These are phyloP conservation scores for Heliconius himera DNA, from an alignment of 1,140 invertebrate genomes.

Conservation along the genomic window DNA sequence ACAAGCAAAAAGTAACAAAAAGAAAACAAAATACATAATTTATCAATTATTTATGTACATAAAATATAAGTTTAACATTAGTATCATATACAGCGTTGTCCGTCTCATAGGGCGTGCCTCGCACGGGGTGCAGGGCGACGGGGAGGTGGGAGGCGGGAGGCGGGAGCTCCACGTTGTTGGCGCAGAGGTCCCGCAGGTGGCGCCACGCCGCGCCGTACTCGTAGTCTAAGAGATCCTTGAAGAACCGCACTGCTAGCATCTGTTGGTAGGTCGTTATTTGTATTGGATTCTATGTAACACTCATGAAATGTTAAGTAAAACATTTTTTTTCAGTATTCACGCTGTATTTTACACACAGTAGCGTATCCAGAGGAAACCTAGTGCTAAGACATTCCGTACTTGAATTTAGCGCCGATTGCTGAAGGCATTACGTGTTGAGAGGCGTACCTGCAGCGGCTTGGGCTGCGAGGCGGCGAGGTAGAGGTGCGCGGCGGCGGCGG, in stretches of 20 bases:
- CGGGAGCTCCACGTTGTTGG: constrained; percentile 41
- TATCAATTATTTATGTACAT: constrained; percentile 36
- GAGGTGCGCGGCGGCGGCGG: constrained; percentile 71
- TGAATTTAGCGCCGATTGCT: no score
- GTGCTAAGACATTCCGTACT: no score
- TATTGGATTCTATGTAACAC: not conserved
- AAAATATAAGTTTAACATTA: constrained; percentile 62
- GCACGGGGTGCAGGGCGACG: constrained; percentile 39
- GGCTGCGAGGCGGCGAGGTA: constrained; percentile 85
- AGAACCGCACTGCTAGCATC: constrained; percentile 65
- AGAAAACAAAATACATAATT: not conserved
- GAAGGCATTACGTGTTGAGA: no score
- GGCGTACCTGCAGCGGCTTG: constrained; percentile 76
- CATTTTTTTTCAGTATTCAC: no score
- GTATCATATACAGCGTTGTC: constrained; percentile 46
- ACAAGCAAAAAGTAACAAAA: not conserved
- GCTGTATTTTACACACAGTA: no score
- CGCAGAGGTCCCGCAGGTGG: constrained; percentile 57
- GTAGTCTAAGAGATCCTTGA: constrained; percentile 57
- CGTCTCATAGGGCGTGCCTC: constrained; percentile 52
- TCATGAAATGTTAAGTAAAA: no score
- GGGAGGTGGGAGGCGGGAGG: constrained; percentile 36
- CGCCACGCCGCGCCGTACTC: constrained; percentile 65
- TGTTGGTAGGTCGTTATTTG: constrained; percentile 39
- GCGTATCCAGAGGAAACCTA: no score